Evolutionary conservation across 1,140 invertebrate genomes (phyloP).

Genomic region (Micrasema longulum): DNA sequence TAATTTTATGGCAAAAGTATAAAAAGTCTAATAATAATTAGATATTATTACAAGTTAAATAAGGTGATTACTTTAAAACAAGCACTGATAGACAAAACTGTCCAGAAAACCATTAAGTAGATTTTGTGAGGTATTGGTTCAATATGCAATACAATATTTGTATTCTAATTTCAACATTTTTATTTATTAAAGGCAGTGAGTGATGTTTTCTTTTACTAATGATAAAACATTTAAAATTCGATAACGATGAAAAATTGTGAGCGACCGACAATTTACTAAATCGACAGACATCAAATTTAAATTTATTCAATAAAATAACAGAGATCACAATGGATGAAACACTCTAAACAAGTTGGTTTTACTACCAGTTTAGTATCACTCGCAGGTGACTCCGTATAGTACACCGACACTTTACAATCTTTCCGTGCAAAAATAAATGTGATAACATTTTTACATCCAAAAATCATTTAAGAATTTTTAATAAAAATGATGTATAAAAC

Average conservation of each 20-base stretch:
- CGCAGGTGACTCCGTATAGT: neutral
- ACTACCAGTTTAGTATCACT: neutral
- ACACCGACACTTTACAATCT: conserved; percentile 10
- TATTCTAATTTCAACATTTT: conserved; percentile 53
- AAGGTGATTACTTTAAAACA: conserved; percentile 41
- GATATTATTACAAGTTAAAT: conserved; percentile 34
- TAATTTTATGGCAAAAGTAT: conserved; percentile 36
- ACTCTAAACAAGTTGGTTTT: conserved; percentile 7
- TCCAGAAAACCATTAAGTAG: conserved; percentile 35
- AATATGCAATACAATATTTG: conserved; percentile 48
- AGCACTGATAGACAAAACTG: conserved; percentile 35
- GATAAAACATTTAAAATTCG: conserved; percentile 51
- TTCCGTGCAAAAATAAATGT: conserved; percentile 46
- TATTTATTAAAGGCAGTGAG: conserved; percentile 55
- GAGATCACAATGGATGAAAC: conserved; percentile 40
- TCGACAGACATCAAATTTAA: conserved; percentile 46
- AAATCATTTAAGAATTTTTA: conserved; percentile 37
- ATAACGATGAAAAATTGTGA: conserved; percentile 48
- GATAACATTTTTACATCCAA: conserved; percentile 41
- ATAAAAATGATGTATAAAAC: conserved; percentile 47
- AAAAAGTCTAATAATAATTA: conserved; percentile 42
- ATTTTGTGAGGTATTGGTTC: conserved; percentile 50
- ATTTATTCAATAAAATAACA: conserved; percentile 42
- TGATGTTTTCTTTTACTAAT: conserved; percentile 54
- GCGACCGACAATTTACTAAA: conserved; percentile 43